A percentile compares a stretch with the other conserved stretches of the same genome.
phyloP scores from a whole-genome alignment of 2,888 invertebrate species.

The Ischnus inquisitorius region DNA sequence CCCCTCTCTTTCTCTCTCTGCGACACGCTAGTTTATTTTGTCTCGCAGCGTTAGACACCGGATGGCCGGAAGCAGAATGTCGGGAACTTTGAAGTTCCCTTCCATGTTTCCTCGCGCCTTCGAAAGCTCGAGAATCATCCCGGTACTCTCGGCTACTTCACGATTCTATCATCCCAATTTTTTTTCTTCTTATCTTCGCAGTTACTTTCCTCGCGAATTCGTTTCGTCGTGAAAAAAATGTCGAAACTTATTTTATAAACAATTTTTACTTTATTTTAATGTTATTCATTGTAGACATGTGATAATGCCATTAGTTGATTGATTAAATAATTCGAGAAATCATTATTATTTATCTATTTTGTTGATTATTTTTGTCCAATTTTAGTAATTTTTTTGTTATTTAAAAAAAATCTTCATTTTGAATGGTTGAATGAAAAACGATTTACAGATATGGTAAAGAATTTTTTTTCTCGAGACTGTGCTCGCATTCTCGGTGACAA shows the following conservation, averaged over 20 bases:
- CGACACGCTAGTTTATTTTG: slow-evolving; percentile 64
- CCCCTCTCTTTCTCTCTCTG: too few relatives aligned
- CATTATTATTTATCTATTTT: too few relatives aligned
- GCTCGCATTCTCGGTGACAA: slow-evolving; percentile 3
- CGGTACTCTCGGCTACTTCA: background rate
- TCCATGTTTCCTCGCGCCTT: slow-evolving; percentile 45
- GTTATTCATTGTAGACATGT: too few relatives aligned
- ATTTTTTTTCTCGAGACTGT: background rate
- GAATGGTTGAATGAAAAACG: too few relatives aligned
- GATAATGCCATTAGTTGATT: too few relatives aligned
- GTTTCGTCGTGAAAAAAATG: background rate
- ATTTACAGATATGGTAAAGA: background rate
- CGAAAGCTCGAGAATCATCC: background rate
- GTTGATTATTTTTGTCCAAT: background rate
- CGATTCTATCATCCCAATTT: background rate
- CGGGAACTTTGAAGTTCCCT: slow-evolving; percentile 65
- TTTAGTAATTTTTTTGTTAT: background rate
- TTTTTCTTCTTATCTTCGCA: background rate
- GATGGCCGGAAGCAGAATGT: slow-evolving; percentile 66
- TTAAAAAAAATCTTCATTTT: too few relatives aligned
- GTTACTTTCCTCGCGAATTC: background rate
- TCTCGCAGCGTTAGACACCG: slow-evolving; percentile 59
- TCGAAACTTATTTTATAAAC: too few relatives aligned
- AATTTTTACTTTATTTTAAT: too few relatives aligned
- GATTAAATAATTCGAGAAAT: too few relatives aligned